A percentile compares a stretch with the other conserved stretches of the same genome.
Evolutionary conservation across 2,797 vertebrate species (phyloP).

Genomic region (Crypturellus tataupa): DNA sequence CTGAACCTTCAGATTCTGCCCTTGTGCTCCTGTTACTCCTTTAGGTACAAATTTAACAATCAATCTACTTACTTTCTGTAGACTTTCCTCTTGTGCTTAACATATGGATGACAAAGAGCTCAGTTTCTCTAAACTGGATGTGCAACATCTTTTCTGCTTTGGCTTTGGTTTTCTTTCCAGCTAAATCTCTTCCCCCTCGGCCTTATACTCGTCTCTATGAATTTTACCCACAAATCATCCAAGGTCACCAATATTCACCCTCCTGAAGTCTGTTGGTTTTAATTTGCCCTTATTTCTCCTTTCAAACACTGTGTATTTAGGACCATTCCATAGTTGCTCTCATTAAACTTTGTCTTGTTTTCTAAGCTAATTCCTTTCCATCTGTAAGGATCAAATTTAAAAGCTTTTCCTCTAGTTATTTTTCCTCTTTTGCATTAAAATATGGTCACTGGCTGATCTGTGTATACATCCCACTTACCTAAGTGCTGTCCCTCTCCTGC

Average conservation of each 20-base stretch:
- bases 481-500: not conserved
- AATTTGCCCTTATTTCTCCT: not conserved
- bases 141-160: not conserved
- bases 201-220: not conserved
- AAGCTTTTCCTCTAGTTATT: not conserved
- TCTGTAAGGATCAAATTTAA: not conserved
- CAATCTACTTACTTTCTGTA: not conserved
- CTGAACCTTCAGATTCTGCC: not conserved
- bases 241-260: not conserved
- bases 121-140: not conserved
- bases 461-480: not conserved
- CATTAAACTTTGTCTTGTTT: not conserved
- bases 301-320: not conserved
- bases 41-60: not conserved
- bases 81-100: not conserved
- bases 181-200: not conserved
- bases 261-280: not conserved
- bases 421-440: not conserved
- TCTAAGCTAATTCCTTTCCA: not conserved
- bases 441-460: not conserved
- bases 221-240: not conserved
- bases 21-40: not conserved
- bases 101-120: rapidly evolving
- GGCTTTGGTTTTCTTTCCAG: not conserved
- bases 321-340: not conserved